Evolutionary conservation across 2,888 invertebrate species (phyloP).

Genomic region (Aelia acuminata): DNA sequence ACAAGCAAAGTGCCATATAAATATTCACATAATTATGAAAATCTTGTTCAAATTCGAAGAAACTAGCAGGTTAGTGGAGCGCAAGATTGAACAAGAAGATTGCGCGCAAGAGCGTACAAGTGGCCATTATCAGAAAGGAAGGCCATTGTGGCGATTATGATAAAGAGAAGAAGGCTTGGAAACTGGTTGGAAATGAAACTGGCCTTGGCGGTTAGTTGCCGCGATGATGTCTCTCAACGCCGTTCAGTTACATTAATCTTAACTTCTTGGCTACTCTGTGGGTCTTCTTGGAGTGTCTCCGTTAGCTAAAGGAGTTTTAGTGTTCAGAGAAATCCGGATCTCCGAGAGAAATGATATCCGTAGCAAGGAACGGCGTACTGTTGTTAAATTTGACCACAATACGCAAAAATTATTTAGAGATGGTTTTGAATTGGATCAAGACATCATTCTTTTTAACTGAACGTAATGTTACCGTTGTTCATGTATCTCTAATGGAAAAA

Average conservation of each 20-base stretch:
- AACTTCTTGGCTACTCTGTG: background rate
- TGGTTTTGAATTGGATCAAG: too few species aligned
- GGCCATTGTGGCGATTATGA: background rate
- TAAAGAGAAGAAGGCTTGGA: constrained; percentile 13
- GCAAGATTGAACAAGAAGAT: background rate
- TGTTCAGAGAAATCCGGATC: background rate
- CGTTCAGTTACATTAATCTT: background rate
- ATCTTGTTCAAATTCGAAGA: background rate
- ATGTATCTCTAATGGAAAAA: too few species aligned
- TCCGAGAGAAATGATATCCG: background rate
- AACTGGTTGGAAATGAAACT: constrained; percentile 35
- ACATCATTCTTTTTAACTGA: too few species aligned
- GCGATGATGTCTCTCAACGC: background rate
- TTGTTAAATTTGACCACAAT: too few species aligned
- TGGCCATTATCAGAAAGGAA: background rate
- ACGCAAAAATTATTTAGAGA: too few species aligned
- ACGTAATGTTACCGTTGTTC: too few species aligned
- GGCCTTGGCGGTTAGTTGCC: constrained; percentile 9
- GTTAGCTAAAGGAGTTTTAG: too few species aligned
- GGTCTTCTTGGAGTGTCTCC: background rate
- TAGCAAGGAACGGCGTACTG: background rate
- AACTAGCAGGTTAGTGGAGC: background rate
- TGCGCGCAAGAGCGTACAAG: background rate
- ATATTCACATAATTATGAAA: background rate
- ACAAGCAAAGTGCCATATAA: background rate